Base-by-base conservation (phyloP, 2,797 vertebrate species). In the Peromyscus eremicus region DNA sequence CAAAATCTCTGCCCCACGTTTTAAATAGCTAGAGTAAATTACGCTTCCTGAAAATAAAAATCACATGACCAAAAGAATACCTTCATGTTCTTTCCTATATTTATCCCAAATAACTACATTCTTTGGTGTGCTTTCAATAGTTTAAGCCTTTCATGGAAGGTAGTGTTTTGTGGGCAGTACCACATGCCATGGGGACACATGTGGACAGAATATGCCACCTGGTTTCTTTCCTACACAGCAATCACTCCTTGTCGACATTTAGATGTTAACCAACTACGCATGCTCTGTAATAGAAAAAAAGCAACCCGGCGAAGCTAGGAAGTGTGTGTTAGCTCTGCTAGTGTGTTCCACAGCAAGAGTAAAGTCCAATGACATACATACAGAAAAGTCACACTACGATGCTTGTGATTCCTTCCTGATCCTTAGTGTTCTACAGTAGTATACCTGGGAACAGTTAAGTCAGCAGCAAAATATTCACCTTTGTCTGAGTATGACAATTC, bases 1-100 rank as follows among this genome's bases (percentile, higher is more conserved):
- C 73, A 73, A 93, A 95, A 95, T 73, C 25, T 91, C 19, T 75
- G 37, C 12, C 55, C 37, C 32, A 76, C 85, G n/a, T 75, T 85
- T 81, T 87, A 91, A 90, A 95, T 83, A 34, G 11, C 88, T 57
- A 1, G 82, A 82, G 49, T 93, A 92, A 81, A 94, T 88, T 88
- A 75, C n/a, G 40, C 40, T 93, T 79, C 75, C 4, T 77, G 93
- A 97, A 81, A 92, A 80, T 60, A 85, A 91, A 87, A n/a, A n/a
- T 94, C 77, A 81, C 40, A 88, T 37, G 6, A 90, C 43, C 16
- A 93, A 49, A 91, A 64, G 19, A 60, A 21, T 46, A 82, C 46
- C 34, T 73, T 70, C n/a, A 82, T 17, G n/a, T 1, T 92, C 34
- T 89, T 94, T 92, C 29, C 37, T 83, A 34, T 11, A 77, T 52